Conservation (phyloP, 2,797 vertebrate genomes). For the Pipistrellus pipistrellus region DNA sequence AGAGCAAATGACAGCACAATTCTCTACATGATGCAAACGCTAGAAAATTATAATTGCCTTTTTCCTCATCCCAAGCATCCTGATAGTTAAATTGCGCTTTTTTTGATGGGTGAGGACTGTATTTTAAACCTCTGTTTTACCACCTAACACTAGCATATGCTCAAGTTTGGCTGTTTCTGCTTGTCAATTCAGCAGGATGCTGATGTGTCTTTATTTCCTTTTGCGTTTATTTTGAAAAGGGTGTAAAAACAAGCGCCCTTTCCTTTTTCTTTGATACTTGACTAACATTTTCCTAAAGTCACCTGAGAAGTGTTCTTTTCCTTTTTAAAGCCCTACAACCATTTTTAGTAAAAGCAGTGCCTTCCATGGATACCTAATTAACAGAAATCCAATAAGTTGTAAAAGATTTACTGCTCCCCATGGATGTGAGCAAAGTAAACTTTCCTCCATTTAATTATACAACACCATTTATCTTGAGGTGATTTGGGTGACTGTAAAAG, state of each 20-base stretch:
- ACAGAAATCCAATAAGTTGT: constrained; percentile 7
- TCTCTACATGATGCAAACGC: background rate
- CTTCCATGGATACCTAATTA: constrained; percentile 46
- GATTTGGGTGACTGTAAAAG: constrained; percentile 49
- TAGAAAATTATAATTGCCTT: background rate
- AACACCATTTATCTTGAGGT: constrained; percentile 46
- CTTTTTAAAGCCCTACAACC: background rate
- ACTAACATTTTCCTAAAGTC: background rate
- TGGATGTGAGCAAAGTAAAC: constrained; percentile 44
- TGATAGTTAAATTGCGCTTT: background rate
- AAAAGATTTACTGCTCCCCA: constrained; percentile 23
- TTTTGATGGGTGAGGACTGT: background rate
- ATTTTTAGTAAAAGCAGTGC: constrained; percentile 40
- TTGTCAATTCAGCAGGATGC: background rate
- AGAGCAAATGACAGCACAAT: background rate
- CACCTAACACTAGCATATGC: background rate
- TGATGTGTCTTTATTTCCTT: background rate
- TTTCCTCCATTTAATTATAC: constrained; percentile 15
- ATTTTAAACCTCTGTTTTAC: background rate
- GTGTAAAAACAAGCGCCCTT: background rate
- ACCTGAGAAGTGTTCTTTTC: background rate
- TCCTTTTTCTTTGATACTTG: constrained; percentile 28
- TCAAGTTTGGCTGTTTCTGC: background rate
- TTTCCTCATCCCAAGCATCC: background rate
- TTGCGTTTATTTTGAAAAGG: background rate